These are phyloP conservation scores for Agapornis canus DNA, from an alignment of 2,797 vertebrate species.

Conservation along the genomic window DNA sequence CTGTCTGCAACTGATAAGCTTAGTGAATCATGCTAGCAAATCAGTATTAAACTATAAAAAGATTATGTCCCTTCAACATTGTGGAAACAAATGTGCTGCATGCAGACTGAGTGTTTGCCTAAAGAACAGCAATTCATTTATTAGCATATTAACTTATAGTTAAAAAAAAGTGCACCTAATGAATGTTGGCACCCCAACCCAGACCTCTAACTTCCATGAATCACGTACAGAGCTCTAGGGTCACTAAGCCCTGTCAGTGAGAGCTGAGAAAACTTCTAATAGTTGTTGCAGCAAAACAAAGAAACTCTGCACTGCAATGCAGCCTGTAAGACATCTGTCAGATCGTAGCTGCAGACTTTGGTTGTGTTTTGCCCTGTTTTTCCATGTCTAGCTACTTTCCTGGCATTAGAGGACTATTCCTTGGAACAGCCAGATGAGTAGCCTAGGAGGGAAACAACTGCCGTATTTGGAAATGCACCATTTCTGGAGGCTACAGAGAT, in stretches of 20 bases:
- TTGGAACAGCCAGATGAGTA: constrained; percentile 38
- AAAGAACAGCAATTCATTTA: not conserved
- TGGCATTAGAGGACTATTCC: constrained; percentile 10
- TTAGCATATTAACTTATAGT: not conserved
- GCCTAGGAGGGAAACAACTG: not conserved
- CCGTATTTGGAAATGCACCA: constrained; percentile 46
- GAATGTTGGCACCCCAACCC: not conserved
- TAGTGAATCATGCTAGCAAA: constrained; percentile 11
- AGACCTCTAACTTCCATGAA: not conserved
- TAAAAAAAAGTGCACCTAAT: not conserved
- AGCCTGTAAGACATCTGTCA: constrained; percentile 13
- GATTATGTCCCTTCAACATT: not conserved
- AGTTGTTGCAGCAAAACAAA: not conserved
- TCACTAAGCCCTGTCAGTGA: not conserved
- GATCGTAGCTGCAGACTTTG: not conserved
- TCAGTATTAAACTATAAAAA: constrained; percentile 24
- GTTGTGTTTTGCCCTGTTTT: not conserved
- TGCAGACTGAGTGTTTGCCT: not conserved
- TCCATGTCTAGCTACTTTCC: constrained; percentile 35
- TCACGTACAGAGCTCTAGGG: fast-evolving
- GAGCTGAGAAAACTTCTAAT: not conserved
- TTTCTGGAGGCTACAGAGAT: constrained; percentile 36
- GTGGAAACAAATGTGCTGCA: not conserved
- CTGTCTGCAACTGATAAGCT: constrained; percentile 63
- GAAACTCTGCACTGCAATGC: not conserved